These are phyloP conservation scores for Drosophila virilis DNA, from an alignment of 1,140 invertebrate species.

Conservation along the genomic window DNA sequence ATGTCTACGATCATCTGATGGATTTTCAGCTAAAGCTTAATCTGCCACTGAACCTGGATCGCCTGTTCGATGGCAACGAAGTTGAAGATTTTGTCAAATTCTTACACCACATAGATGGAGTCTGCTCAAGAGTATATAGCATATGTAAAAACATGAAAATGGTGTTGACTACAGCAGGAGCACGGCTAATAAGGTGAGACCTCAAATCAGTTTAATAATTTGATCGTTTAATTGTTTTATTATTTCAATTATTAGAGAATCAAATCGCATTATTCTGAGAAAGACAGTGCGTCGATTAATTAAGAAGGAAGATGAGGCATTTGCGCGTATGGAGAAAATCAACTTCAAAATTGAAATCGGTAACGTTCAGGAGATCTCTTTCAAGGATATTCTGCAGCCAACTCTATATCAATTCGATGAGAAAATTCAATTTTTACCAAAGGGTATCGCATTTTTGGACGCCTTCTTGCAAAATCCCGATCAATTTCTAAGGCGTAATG, in stretches of 20 bases:
- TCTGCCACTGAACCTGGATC: conserved; percentile 46
- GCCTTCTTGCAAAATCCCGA: conserved; percentile 52
- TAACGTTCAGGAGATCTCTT: conserved; percentile 50
- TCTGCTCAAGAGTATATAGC: conserved; percentile 17
- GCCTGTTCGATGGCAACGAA: conserved; percentile 43
- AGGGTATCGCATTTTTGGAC: conserved; percentile 54
- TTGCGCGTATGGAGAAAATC: conserved; percentile 22
- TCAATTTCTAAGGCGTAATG: conserved; percentile 43
- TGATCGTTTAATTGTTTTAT: background rate
- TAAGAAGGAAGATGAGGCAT: conserved; percentile 23
- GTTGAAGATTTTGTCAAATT: conserved; percentile 33
- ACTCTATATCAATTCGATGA: conserved; percentile 62
- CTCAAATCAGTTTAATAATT: background rate
- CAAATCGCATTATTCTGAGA: conserved; percentile 46
- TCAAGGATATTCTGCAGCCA: conserved; percentile 53
- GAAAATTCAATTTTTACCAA: conserved; percentile 62
- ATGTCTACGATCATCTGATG: conserved; percentile 34
- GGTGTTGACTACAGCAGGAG: conserved; percentile 5
- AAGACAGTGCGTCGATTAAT: conserved; percentile 34
- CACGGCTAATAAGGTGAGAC: conserved; percentile 46
- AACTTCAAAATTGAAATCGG: conserved; percentile 48
- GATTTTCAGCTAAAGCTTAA: conserved; percentile 62
- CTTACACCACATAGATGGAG: conserved; percentile 38
- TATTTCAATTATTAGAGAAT: conserved; percentile 33
- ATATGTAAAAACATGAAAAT: conserved; percentile 23